Evolutionary conservation across 2,888 invertebrate species (phyloP), one percentile per base, ranked within the genome.

Genomic region (Leptopterna dolabrata): DNA sequence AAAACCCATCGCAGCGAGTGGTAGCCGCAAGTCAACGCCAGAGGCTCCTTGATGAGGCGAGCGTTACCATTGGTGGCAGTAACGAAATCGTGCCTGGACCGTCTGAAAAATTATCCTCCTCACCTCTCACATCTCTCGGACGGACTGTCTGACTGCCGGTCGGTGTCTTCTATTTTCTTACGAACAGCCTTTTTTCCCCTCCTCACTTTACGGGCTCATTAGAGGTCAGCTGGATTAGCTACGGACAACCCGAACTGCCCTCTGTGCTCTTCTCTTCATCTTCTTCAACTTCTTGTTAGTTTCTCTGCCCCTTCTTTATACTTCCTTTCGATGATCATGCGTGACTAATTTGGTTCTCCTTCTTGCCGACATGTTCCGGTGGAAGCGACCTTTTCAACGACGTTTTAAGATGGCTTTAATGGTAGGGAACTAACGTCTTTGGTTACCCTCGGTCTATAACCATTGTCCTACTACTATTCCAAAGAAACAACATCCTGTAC

Each of bases 191-290:
- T 24, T 45, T 83, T 70, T 30, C 36, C n/a, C 36, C 30, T 30
- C 36, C 47, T 30, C 43, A 24, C 41, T 63, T 36, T 24, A 70
- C 36, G 41, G n/a, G 63, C 83, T 83, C 83, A 83, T 83, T 83
- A 83, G 83, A 70, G 55, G 83, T 45, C 36, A 63, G 70, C n/a
- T 16, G 70, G 83, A 83, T 83, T 83, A 83, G 83, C 83, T 41
- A 83, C 83, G 83, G 83, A 83, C 83, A 73, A 73, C 73, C 73
- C 4, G 73, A 63, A 63, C 63, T 63, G 63, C 63, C 41, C 73
- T 36, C 41, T 36, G 70, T 70, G 29, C 24, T 19, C 29, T 70
- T 29, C 2, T 29, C 9, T 70, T 19, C 73, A 6, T 19, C n/a
- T n/a, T 41, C 36, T 41, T 73, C 73, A 16, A 73, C 73, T 73